Conservation (phyloP, 1,140 invertebrate genomes). For the Battus philenor region DNA sequence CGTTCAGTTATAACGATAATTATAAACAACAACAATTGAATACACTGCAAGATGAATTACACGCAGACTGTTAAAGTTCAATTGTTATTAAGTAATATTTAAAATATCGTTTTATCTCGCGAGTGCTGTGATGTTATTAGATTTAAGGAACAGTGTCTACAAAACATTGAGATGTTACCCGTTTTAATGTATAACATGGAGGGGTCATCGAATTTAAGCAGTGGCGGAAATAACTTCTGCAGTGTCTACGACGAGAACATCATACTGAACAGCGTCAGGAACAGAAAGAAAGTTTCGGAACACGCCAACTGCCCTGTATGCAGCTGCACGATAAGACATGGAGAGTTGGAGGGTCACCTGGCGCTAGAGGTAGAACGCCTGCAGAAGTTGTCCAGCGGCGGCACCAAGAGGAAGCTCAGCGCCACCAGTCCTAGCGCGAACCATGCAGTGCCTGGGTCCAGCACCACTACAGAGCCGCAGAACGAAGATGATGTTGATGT, state of each 20-base stretch:
- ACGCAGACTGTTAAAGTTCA: slow-evolving; percentile 35
- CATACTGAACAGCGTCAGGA: slow-evolving; percentile 63
- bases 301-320: slow-evolving; percentile 68
- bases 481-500: slow-evolving; percentile 55
- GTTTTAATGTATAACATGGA: slow-evolving; percentile 64
- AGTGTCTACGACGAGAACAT: slow-evolving; percentile 57
- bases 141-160: slow-evolving; percentile 45
- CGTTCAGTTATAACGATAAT: slow-evolving; percentile 17
- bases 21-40: slow-evolving; percentile 10
- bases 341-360: slow-evolving; percentile 63
- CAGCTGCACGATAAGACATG: slow-evolving; percentile 65
- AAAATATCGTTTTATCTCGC: slow-evolving; percentile 29
- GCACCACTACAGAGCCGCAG: slow-evolving; percentile 32
- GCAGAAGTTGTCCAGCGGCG: slow-evolving; percentile 49
- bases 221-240: slow-evolving; percentile 34
- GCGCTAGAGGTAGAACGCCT: slow-evolving; percentile 62
- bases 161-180: slow-evolving; percentile 60
- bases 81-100: slow-evolving; percentile 27
- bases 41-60: slow-evolving; percentile 51
- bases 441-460: slow-evolving; percentile 48
- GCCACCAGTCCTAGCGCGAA: slow-evolving; percentile 34
- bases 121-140: slow-evolving; percentile 54
- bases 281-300: slow-evolving; percentile 63
- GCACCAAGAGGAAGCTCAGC: slow-evolving; percentile 55
- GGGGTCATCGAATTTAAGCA: slow-evolving; percentile 44